phyloP scores from a whole-genome alignment of 2,888 invertebrate species.

The Acronicta aceris region DNA sequence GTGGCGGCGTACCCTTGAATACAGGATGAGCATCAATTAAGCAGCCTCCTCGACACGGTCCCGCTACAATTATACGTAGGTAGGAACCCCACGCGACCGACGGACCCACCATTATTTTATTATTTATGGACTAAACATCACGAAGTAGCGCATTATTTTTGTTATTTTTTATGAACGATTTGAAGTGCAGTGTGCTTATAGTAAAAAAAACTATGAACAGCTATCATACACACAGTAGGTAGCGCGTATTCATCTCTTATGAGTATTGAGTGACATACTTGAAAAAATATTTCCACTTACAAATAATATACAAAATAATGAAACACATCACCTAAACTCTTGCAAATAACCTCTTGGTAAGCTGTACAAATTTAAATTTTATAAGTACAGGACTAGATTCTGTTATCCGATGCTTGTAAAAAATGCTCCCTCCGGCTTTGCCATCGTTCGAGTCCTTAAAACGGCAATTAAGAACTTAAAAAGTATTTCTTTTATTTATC shows the following conservation, averaged over 20 bases:
- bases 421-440: background rate
- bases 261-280: no score
- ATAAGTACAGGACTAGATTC: background rate
- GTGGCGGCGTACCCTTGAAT: constrained; percentile 79
- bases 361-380: background rate
- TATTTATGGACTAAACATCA: constrained; percentile 52
- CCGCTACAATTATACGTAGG: constrained; percentile 53
- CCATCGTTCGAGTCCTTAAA: constrained; percentile 7
- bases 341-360: no score
- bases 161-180: constrained; percentile 24
- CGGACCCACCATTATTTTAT: constrained; percentile 52
- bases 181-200: constrained; percentile 17
- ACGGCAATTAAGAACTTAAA: constrained; percentile 33
- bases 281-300: no score
- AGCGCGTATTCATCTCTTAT: no score
- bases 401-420: background rate
- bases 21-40: constrained; percentile 80
- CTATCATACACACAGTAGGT: background rate
- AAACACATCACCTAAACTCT: no score
- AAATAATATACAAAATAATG: no score
- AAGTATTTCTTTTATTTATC: constrained; percentile 19
- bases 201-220: constrained; percentile 7
- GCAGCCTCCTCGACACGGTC: constrained; percentile 67
- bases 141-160: constrained; percentile 26
- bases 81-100: constrained; percentile 30